These are phyloP conservation scores for Emydura subglobosa DNA, from an alignment of 2,113 vertebrate species.

Conservation along the genomic window DNA sequence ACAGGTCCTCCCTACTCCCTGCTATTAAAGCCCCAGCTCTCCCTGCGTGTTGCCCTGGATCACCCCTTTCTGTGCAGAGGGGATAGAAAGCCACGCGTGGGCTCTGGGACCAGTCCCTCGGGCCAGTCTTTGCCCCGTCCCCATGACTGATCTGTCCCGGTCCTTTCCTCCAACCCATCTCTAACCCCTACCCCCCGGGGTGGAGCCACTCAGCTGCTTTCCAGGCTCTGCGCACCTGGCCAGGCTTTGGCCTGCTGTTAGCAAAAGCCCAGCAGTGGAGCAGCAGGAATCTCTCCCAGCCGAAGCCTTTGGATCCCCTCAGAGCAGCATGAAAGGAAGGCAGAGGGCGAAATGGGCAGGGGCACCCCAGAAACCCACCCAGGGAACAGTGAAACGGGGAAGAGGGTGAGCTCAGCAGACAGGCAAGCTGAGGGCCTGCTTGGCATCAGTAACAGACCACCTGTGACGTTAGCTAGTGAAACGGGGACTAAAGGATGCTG, in stretches of 20 bases:
- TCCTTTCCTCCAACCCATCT: not conserved
- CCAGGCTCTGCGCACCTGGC: not conserved
- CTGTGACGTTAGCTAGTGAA: no score
- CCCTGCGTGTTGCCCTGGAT: not conserved
- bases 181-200: not conserved
- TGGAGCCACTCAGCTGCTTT: not conserved
- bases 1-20: not conserved
- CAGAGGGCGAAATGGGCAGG: not conserved
- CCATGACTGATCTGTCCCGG: not conserved
- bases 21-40: not conserved
- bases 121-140: not conserved
- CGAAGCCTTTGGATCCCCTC: not conserved
- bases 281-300: not conserved
- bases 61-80: not conserved
- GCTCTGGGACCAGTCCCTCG: not conserved
- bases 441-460: not conserved
- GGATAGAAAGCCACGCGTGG: fast-evolving
- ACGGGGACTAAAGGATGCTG: not conserved
- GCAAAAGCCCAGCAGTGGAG: not conserved
- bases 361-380: not conserved
- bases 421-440: not conserved
- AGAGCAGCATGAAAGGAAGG: not conserved
- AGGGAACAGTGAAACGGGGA: not conserved
- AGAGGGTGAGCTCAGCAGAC: not conserved
- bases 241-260: not conserved